Percentiles rank a stretch among this genome's conserved stretches.
Conservation (phyloP, 2,888 invertebrate species). For the Nephrotoma guestfalica region DNA sequence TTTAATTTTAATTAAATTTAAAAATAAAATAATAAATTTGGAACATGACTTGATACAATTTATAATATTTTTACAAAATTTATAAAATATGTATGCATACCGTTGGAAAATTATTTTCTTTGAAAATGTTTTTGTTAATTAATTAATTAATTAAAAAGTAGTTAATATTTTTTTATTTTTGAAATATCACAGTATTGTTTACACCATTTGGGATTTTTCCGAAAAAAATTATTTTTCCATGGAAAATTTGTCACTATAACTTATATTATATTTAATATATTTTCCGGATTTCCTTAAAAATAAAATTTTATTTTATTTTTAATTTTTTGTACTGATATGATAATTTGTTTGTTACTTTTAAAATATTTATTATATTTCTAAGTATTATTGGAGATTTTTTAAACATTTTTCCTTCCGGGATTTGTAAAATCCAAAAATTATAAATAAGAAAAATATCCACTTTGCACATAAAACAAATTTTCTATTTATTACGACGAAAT, state of each 20-base stretch:
- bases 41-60: not conserved
- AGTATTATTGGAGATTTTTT: not conserved
- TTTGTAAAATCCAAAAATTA: not conserved
- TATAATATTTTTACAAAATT: not conserved
- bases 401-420: not conserved
- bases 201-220: slow-evolving; percentile 12
- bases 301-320: not conserved
- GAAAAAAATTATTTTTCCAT: not conserved
- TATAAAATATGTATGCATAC: slow-evolving; percentile 13
- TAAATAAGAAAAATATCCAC: not conserved
- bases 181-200: slow-evolving; percentile 19
- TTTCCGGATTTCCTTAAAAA: not conserved
- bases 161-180: slow-evolving; percentile 13
- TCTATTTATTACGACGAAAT: not conserved
- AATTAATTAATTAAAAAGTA: not conserved
- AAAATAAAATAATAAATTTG: not conserved
- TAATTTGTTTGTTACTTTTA: not conserved
- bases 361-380: not conserved
- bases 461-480: not conserved
- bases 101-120: slow-evolving; percentile 13
- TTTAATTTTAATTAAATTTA: slow-evolving; percentile 1
- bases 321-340: not conserved
- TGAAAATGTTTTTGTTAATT: not conserved
- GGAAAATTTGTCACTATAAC: not conserved
- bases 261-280: not conserved